These are phyloP conservation scores for Oryzias melastigma DNA, from an alignment of 2,113 vertebrate species.

Conservation along the genomic window DNA sequence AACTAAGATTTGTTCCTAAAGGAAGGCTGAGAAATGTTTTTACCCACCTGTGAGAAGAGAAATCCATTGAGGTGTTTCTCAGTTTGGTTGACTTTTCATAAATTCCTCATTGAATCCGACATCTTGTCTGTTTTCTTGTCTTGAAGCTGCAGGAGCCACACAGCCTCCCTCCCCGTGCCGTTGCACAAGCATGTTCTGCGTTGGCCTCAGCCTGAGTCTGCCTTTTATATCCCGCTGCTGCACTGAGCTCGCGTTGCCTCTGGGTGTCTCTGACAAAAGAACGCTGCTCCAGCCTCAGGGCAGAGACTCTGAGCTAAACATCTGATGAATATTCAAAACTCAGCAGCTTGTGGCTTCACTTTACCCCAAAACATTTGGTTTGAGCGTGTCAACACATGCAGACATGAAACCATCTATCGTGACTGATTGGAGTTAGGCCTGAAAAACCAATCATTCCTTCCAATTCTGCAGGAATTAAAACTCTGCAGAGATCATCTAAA, in stretches of 20 bases:
- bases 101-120: slow-evolving; percentile 15
- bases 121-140: slow-evolving; percentile 19
- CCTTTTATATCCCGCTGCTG: slow-evolving; percentile 55
- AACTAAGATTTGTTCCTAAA: no score
- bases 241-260: slow-evolving; percentile 29
- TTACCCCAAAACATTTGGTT: background rate
- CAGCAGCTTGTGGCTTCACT: slow-evolving; percentile 1
- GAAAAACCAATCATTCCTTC: background rate
- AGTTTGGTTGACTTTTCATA: background rate
- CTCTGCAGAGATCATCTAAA: slow-evolving; percentile 12
- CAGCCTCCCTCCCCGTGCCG: slow-evolving; percentile 14
- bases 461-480: slow-evolving; percentile 9
- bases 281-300: slow-evolving; percentile 7
- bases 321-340: slow-evolving; percentile 19
- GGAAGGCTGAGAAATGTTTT: background rate
- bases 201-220: background rate
- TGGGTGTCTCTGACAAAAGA: slow-evolving; percentile 45
- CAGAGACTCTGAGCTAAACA: background rate
- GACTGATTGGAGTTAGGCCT: background rate
- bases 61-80: slow-evolving; percentile 36
- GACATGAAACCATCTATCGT: no score
- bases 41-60: slow-evolving; percentile 38
- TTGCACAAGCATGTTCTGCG: slow-evolving; percentile 37
- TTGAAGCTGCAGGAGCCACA: background rate
- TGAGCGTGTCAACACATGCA: no score